Percentiles rank a stretch among this genome's conserved stretches.
Evolutionary conservation across 2,113 vertebrate species (phyloP).

Genomic region (Sylvia atricapilla): DNA sequence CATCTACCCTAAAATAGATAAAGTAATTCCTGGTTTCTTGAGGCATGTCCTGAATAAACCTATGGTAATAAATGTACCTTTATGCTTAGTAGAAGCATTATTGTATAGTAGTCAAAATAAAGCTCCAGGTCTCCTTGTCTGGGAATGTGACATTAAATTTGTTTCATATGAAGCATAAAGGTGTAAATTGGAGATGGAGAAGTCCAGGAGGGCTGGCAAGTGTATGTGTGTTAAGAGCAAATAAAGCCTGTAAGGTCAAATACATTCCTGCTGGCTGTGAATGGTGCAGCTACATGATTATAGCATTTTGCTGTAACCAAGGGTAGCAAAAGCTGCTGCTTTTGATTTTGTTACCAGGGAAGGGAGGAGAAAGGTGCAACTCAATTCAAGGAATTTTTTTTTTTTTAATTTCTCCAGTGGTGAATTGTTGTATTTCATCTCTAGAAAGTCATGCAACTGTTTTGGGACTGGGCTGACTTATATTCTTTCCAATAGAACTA

Average conservation of each 20-base stretch:
- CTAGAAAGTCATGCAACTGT: background rate
- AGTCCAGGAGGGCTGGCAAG: background rate
- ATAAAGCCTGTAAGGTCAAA: background rate
- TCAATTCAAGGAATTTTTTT: background rate
- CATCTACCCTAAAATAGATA: background rate
- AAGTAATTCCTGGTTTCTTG: background rate
- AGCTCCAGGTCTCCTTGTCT: background rate
- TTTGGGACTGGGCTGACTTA: background rate
- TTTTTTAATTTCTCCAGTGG: background rate
- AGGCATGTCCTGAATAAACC: background rate
- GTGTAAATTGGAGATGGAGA: background rate
- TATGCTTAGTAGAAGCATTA: background rate
- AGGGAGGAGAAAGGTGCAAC: background rate
- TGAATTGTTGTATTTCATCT: background rate
- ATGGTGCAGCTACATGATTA: background rate
- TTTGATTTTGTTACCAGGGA: background rate
- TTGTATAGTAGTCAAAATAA: background rate
- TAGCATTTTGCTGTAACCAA: background rate
- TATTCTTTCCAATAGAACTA: background rate
- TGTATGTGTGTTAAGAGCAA: background rate
- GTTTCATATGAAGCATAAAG: background rate
- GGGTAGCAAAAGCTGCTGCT: background rate
- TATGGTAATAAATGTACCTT: background rate
- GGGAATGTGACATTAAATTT: background rate
- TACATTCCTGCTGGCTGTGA: background rate